Evolutionary conservation across 2,113 vertebrate genomes (phyloP), one percentile per base, ranked within the genome.

Genomic region (Microtus oregoni): DNA sequence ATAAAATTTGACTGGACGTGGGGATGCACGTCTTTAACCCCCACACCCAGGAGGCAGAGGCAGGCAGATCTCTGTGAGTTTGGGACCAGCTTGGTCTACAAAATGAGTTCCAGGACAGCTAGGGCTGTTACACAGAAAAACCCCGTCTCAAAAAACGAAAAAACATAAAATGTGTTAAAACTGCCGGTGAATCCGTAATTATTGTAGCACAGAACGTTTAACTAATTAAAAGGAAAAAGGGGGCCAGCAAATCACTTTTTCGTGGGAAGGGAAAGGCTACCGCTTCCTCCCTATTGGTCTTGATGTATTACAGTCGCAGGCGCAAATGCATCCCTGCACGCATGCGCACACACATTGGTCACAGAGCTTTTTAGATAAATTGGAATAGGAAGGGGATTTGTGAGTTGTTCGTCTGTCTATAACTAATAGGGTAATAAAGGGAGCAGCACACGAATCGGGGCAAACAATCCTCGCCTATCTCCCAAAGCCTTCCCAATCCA

Each of bases 351-450:
- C 63, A 70, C 65, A 61, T 5, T 0, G 14, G 67, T 38, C 91
- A 22, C 89, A 75, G 28, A 22, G 7, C 22, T 89, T 91, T 89
- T 96, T 79, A 79, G 22, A 68, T 52, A 92, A 89, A 86, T 22
- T 89, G 89, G 95, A 92, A 91, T 68, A 92, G 47, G 24, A 93
- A 85, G 68, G 83, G 58, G 90, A 90, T 85, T 91, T 96, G 44
- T 67, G 79, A 93, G 90, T 81, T 95, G 94, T 82, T 93, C 72
- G 86, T 90, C 38, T 88, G 28, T 22, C 90, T 85, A 58, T 95
- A 89, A 77, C 91, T 95, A 94, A 97, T 87, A 81, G 81, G 68
- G 26, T 76, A 89, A 94, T 72, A 94, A 97, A 97, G 77, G 73
- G 67, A 97, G 92, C 8, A 41, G 26, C 86, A 95, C 92, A 87